phyloP scores from a whole-genome alignment of 2,113 vertebrate species.

The Macrotus californicus region DNA sequence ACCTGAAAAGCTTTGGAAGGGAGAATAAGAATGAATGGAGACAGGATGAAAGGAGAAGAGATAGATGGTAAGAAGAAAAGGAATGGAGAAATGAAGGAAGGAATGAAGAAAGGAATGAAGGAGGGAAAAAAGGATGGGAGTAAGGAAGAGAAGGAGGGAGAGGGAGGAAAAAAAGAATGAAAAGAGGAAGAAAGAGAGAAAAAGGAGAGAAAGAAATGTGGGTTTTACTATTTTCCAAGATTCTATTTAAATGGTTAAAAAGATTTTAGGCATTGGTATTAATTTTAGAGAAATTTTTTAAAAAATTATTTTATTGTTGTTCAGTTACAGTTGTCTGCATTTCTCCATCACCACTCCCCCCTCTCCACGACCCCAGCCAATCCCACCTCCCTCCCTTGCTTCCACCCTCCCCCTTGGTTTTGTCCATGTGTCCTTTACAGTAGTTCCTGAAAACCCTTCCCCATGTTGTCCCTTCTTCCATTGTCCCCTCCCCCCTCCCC shows the following conservation, averaged over 20 bases:
- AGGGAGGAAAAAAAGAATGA: too few species aligned
- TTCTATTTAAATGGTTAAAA: not conserved
- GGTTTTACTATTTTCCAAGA: not conserved
- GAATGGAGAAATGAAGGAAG: accelerated
- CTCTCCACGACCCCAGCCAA: too few species aligned
- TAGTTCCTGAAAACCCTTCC: too few species aligned
- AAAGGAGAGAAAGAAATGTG: not conserved
- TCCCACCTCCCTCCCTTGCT: too few species aligned
- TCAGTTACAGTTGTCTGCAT: too few species aligned
- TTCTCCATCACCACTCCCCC: too few species aligned
- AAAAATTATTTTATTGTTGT: too few species aligned
- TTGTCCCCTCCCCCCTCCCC: too few species aligned
- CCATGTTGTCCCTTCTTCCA: too few species aligned
- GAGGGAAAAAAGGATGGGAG: accelerated
- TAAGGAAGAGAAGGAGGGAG: accelerated
- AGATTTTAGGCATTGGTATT: not conserved
- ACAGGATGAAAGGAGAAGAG: not conserved
- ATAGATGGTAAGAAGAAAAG: not conserved
- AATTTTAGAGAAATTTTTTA: not conserved
- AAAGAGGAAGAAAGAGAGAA: not conserved
- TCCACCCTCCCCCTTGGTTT: too few species aligned
- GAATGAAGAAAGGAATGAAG: not conserved
- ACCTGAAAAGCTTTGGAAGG: not conserved
- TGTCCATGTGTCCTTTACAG: too few species aligned
- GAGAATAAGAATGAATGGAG: not conserved